Percentiles rank a stretch among this genome's conserved stretches.
These are phyloP conservation scores for Arothron firmamentum DNA, from an alignment of 2,113 vertebrate species.

Conservation along the genomic window DNA sequence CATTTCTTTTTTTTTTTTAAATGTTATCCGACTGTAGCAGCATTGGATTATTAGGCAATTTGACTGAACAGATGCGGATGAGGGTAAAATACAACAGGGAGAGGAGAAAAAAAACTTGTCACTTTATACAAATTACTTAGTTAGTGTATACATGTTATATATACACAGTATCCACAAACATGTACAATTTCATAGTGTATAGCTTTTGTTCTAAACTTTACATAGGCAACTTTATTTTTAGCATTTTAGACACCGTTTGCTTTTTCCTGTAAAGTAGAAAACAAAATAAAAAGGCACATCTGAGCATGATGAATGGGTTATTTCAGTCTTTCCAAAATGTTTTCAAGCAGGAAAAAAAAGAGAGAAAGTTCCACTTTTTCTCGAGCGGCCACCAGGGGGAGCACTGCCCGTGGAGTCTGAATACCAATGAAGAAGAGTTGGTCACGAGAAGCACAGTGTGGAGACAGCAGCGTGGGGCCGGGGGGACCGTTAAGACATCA, in stretches of 20 bases:
- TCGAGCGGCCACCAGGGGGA: constrained; percentile 41
- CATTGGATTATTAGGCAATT: constrained; percentile 69
- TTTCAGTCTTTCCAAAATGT: constrained; percentile 65
- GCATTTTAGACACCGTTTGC: constrained; percentile 76
- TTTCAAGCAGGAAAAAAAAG: constrained; percentile 41
- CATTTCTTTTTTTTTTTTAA: constrained; percentile 7
- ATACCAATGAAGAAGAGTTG: constrained; percentile 38
- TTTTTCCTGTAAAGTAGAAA: constrained; percentile 74
- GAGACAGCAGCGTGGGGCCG: constrained; percentile 35
- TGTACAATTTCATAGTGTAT: constrained; percentile 84
- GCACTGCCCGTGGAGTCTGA: constrained; percentile 36
- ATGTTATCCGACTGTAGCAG: constrained; percentile 66
- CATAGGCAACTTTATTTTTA: constrained; percentile 82
- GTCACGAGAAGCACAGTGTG: constrained; percentile 57
- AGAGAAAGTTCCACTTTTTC: constrained; percentile 46
- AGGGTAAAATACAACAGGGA: constrained; percentile 72
- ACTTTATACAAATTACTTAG: constrained; percentile 88
- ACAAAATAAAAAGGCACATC: constrained; percentile 92
- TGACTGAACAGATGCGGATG: constrained; percentile 65
- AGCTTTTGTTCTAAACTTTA: constrained; percentile 83
- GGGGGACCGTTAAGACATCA: constrained; percentile 66
- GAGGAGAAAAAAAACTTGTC: constrained; percentile 57
- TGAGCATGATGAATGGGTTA: constrained; percentile 78
- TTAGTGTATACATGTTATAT: constrained; percentile 77
- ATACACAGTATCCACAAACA: constrained; percentile 87